These are phyloP conservation scores for Chirona hameri DNA, from an alignment of 2,888 invertebrate species.

Conservation along the genomic window DNA sequence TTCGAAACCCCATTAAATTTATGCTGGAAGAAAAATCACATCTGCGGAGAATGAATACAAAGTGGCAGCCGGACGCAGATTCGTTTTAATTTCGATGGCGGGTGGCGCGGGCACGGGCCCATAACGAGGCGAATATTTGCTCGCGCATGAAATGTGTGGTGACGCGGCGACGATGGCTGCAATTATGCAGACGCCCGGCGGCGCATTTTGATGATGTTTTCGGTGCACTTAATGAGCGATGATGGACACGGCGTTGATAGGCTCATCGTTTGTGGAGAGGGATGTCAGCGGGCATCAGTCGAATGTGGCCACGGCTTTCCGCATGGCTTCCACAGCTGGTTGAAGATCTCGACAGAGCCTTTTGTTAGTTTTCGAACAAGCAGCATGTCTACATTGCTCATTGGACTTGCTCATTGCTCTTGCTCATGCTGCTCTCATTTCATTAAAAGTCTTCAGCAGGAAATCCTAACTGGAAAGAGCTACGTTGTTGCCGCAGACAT, in stretches of 20 bases:
- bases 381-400: too few species aligned
- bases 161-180: neutral
- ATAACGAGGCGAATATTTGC: neutral
- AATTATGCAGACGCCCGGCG: neutral
- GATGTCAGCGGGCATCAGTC: neutral
- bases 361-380: too few species aligned
- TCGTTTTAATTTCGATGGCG: neutral
- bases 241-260: neutral
- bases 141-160: neutral
- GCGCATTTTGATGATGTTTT: conserved; percentile 22
- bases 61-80: neutral
- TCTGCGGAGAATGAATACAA: conserved; percentile 13
- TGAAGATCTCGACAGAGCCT: too few species aligned
- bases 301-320: too few species aligned
- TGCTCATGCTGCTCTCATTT: too few species aligned
- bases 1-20: conserved; percentile 22
- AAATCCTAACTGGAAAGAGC: too few species aligned
- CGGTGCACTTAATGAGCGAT: neutral
- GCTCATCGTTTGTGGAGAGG: neutral
- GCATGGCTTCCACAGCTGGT: too few species aligned
- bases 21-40: conserved; percentile 11
- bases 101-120: neutral
- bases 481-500: too few species aligned
- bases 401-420: too few species aligned
- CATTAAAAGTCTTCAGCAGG: too few species aligned